Evolutionary conservation across 2,113 vertebrate species (phyloP).

Genomic region (Catharus fuscescens): DNA sequence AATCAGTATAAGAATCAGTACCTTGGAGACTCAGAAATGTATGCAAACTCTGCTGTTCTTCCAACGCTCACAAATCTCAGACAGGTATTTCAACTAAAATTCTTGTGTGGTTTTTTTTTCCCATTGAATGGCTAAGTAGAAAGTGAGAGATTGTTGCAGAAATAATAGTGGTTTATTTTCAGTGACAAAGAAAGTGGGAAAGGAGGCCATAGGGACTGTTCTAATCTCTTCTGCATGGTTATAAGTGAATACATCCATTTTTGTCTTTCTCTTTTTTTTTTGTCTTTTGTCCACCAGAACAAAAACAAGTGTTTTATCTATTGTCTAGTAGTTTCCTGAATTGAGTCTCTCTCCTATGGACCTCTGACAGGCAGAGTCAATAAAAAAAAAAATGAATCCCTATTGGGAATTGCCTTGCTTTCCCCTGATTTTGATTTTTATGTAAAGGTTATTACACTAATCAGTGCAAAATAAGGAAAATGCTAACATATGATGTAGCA

Average conservation of each 20-base stretch:
- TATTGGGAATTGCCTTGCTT: neutral
- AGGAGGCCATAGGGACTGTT: neutral
- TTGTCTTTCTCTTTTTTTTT: neutral
- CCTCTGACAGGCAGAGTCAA: neutral
- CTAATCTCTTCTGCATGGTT: neutral
- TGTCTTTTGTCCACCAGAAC: neutral
- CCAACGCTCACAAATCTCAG: neutral
- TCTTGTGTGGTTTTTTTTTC: neutral
- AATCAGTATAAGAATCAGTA: slow-evolving; percentile 20
- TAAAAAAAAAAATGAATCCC: neutral
- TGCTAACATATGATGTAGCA: neutral
- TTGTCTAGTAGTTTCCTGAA: neutral
- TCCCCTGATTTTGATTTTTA: neutral
- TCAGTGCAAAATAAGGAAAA: neutral
- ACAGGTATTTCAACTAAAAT: neutral
- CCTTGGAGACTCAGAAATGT: neutral
- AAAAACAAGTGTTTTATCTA: neutral
- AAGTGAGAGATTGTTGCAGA: neutral
- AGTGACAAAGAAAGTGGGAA: neutral
- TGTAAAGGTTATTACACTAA: neutral
- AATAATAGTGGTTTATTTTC: neutral
- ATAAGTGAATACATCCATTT: neutral
- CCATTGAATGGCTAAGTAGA: neutral
- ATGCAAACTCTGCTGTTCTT: neutral
- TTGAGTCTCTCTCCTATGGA: neutral